Evolutionary conservation across 2,113 vertebrate species (phyloP).

Genomic region (Rhagologus leucostigma): DNA sequence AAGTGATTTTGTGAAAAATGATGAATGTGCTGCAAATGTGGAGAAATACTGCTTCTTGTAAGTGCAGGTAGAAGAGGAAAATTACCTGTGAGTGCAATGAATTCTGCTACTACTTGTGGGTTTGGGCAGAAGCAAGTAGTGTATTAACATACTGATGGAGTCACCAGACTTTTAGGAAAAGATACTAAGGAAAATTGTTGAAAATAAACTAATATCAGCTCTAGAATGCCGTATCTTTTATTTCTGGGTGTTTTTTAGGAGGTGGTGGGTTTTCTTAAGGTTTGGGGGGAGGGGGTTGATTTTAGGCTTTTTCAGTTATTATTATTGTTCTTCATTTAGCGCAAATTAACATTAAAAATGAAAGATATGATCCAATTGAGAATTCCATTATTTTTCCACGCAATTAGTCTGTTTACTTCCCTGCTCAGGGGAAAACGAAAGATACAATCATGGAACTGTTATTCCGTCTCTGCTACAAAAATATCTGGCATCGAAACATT

Average conservation of each 20-base stretch:
- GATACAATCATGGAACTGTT: background rate
- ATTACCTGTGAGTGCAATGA: conserved; percentile 35
- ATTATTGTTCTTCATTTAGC: background rate
- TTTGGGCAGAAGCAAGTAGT: background rate
- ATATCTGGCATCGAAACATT: background rate
- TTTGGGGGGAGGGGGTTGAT: fast-evolving
- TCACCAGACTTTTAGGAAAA: background rate
- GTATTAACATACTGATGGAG: background rate
- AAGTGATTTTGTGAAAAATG: conserved; percentile 36
- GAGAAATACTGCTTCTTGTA: conserved; percentile 14
- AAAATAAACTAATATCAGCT: background rate
- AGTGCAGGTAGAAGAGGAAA: conserved; percentile 11
- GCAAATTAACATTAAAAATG: background rate
- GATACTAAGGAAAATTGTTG: background rate
- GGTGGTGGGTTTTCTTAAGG: background rate
- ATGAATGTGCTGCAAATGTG: background rate
- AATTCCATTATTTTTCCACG: background rate
- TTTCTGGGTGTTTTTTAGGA: background rate
- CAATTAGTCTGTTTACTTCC: background rate
- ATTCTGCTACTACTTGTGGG: background rate
- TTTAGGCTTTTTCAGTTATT: background rate
- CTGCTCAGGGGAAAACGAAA: background rate
- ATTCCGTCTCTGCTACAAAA: background rate
- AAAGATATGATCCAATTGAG: background rate
- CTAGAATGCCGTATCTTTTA: background rate